Evolutionary conservation across 2,113 vertebrate genomes (phyloP).

Genomic region (Tragelaphus buxtoni): DNA sequence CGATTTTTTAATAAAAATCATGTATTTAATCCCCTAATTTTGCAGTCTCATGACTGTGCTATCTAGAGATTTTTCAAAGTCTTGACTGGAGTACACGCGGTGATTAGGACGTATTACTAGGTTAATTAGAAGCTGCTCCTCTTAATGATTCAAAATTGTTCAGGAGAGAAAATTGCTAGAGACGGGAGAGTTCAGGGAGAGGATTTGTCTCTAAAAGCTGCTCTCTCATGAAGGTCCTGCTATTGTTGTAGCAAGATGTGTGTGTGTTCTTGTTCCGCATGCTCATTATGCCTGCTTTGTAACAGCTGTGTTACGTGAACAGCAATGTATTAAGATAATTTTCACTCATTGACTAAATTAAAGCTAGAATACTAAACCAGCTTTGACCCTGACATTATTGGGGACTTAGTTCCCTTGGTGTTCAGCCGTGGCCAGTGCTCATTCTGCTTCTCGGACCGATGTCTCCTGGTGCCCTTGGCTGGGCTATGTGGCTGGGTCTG

Average conservation of each 20-base stretch:
- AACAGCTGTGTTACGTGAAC: neutral
- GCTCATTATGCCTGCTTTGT: neutral
- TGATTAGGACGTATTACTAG: slow-evolving; percentile 47
- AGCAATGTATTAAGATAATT: neutral
- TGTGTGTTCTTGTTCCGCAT: neutral
- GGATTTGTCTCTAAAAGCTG: neutral
- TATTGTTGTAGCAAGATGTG: neutral
- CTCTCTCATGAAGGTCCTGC: slow-evolving; percentile 13
- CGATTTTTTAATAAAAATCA: neutral
- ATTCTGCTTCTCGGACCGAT: neutral
- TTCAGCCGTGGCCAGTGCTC: neutral
- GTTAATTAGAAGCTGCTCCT: slow-evolving; percentile 54
- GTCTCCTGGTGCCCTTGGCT: too few relatives aligned
- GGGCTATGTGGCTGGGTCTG: neutral
- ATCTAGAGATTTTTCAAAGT: slow-evolving; percentile 30
- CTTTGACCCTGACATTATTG: neutral
- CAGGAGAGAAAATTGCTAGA: slow-evolving; percentile 12
- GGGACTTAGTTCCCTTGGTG: neutral
- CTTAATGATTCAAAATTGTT: slow-evolving; percentile 40
- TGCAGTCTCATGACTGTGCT: neutral
- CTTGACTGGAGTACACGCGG: neutral
- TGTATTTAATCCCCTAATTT: neutral
- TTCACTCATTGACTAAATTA: neutral
- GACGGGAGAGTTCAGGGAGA: slow-evolving; percentile 11
- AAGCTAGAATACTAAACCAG: neutral